Evolutionary conservation across 92 coral and sea anemone genomes (phyloP).

Genomic region (Epizoanthus stellaris): DNA sequence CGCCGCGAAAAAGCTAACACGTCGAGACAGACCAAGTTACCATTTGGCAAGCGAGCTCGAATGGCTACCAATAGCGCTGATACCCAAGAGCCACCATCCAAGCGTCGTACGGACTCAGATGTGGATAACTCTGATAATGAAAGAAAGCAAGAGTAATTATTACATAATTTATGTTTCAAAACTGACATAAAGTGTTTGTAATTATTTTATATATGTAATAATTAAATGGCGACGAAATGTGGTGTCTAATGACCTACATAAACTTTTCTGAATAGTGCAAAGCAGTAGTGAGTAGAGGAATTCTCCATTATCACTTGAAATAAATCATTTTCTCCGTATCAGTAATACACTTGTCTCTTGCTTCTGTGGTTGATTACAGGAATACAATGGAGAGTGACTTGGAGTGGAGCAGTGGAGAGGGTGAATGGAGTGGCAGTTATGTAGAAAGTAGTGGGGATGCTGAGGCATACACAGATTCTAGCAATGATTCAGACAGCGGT

Average conservation of each 20-base stretch:
- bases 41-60: slow-evolving; percentile 8
- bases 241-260: slow-evolving; percentile 1
- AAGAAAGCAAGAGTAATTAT: not conserved
- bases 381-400: slow-evolving; percentile 19
- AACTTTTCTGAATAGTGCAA: not conserved
- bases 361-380: slow-evolving; percentile 21
- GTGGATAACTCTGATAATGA: slow-evolving; percentile 10
- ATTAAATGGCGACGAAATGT: not conserved
- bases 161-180: slow-evolving; percentile 12
- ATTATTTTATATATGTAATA: not conserved
- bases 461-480: slow-evolving; percentile 11
- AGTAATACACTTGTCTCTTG: slow-evolving; percentile 5
- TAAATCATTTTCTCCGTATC: slow-evolving; percentile 2
- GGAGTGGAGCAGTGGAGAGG: slow-evolving; percentile 29
- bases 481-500: slow-evolving; percentile 10
- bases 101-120: slow-evolving; percentile 8
- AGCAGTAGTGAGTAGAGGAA: not conserved
- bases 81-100: not conserved
- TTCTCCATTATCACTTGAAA: slow-evolving; percentile 12
- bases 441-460: slow-evolving; percentile 10
- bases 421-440: not conserved
- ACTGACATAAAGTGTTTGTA: slow-evolving; percentile 16
- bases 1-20: not conserved
- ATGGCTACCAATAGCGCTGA: slow-evolving; percentile 7
- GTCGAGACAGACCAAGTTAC: slow-evolving; percentile 5